phyloP scores from a whole-genome alignment of 1,140 invertebrate species.

The Venustaconcha ellipsiformis region DNA sequence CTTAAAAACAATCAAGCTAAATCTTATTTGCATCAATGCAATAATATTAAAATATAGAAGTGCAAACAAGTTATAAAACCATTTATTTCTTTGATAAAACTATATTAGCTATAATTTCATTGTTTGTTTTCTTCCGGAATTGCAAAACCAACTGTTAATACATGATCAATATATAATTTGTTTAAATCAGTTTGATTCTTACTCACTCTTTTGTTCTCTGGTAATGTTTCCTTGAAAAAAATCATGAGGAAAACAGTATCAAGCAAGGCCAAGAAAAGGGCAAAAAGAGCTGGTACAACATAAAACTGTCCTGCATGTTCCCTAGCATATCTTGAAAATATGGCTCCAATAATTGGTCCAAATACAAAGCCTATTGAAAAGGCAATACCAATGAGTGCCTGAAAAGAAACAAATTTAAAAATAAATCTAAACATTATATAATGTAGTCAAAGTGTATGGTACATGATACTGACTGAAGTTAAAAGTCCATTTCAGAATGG shows the following conservation, averaged over 20 bases:
- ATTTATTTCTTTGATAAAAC: no score
- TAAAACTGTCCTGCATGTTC: conserved; percentile 78
- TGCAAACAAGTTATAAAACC: no score
- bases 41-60: no score
- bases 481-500: no score
- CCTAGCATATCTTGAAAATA: conserved; percentile 82
- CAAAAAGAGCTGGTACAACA: conserved; percentile 86
- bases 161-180: not conserved
- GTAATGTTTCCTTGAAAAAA: conserved; percentile 89
- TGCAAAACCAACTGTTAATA: no score
- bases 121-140: no score
- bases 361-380: conserved; percentile 98
- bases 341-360: conserved; percentile 94
- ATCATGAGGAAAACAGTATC: conserved; percentile 84
- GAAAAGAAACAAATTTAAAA: conserved; percentile 64
- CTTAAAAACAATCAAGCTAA: no score
- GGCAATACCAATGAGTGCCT: conserved; percentile 96
- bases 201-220: conserved; percentile 75
- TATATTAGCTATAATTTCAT: no score
- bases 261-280: conserved; percentile 80
- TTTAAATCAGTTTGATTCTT: not conserved
- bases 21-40: no score
- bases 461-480: no score
- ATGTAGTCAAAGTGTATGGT: no score
- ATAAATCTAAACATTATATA: no score